phyloP scores from a whole-genome alignment of 2,888 invertebrate species.

The Leucophenga montana region DNA sequence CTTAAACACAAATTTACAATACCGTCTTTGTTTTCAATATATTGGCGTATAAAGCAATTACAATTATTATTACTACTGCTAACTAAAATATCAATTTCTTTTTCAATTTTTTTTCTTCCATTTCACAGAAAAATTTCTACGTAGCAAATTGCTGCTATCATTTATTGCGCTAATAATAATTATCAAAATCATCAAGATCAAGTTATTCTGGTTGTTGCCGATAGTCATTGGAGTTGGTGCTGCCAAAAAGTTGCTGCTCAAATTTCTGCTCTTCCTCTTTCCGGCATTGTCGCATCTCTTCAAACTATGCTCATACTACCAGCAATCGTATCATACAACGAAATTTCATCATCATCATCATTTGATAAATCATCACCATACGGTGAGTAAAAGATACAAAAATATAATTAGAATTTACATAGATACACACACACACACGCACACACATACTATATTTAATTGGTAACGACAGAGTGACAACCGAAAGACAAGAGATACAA shows the following conservation, averaged over 20 bases:
- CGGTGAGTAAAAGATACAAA: slow-evolving; percentile 69
- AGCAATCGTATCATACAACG: slow-evolving; percentile 81
- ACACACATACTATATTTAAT: background rate
- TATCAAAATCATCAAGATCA: slow-evolving; percentile 85
- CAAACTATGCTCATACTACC: slow-evolving; percentile 88
- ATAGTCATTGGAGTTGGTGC: slow-evolving; percentile 85
- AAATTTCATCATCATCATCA: slow-evolving; percentile 89
- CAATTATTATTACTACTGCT: no score
- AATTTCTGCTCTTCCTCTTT: slow-evolving; percentile 85
- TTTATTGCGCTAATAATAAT: slow-evolving; percentile 84
- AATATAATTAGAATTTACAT: no score
- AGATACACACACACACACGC: background rate
- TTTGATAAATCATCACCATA: slow-evolving; percentile 84
- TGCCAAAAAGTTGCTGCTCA: slow-evolving; percentile 88
- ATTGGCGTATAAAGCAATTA: no score
- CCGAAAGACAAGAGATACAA: background rate
- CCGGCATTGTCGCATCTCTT: slow-evolving; percentile 88
- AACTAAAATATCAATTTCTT: background rate
- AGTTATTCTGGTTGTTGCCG: slow-evolving; percentile 86
- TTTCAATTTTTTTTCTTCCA: slow-evolving; percentile 41
- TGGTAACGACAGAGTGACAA: background rate
- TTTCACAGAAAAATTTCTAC: slow-evolving; percentile 83
- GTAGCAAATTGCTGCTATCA: slow-evolving; percentile 82
- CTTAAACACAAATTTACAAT: no score
- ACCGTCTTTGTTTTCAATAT: no score